Evolutionary conservation across 2,113 vertebrate genomes (phyloP).

Genomic region (Ascaphus truei): DNA sequence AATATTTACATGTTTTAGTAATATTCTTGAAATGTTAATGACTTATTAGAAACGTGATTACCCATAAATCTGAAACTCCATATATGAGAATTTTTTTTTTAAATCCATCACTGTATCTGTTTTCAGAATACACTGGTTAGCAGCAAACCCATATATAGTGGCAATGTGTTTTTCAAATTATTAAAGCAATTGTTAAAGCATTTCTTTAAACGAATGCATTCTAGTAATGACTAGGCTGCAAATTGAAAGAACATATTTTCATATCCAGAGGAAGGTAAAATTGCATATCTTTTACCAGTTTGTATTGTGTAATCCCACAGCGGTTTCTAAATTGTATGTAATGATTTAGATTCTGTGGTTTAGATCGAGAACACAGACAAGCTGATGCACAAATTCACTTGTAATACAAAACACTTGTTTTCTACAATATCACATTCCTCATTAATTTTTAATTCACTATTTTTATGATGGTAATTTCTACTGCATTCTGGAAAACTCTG

Average conservation of each 20-base stretch:
- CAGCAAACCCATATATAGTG: neutral
- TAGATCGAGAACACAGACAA: neutral
- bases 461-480: no score
- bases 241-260: constrained; percentile 11
- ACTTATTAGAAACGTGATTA: neutral
- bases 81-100: neutral
- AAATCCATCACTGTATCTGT: no score
- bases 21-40: neutral
- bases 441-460: no score
- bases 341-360: neutral
- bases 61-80: neutral
- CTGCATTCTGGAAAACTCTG: no score
- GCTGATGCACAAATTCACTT: neutral
- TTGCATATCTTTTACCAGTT: neutral
- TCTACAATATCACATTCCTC: neutral
- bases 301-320: neutral
- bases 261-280: neutral
- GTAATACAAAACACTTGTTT: neutral
- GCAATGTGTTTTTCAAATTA: neutral
- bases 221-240: neutral
- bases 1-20: neutral
- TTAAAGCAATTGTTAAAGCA: neutral
- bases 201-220: neutral
- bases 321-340: neutral
- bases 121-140: neutral